Base-by-base conservation (phyloP, 2,113 vertebrate species). In the Psittacula cyanocephala region DNA sequence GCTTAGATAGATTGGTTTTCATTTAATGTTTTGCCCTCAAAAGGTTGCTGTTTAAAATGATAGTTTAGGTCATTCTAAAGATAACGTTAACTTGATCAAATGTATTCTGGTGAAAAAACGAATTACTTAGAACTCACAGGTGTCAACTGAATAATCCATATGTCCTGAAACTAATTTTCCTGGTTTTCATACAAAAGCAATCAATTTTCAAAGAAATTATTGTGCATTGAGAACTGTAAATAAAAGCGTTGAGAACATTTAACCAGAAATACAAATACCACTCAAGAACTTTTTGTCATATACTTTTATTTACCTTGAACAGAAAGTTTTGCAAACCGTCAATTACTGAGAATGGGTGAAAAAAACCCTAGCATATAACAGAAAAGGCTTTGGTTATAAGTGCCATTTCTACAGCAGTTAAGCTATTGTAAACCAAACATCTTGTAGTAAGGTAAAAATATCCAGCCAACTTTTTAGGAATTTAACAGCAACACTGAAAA, bases 301-400 rank as follows among this genome's bases (percentile, higher is more conserved):
- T 49, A 74, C 27, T 97, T 98, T 98, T 98, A 98, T 98, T 98
- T 96, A 97, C 88, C 89, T 97, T 90, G 83, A 95, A 97, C 94
- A 93, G 94, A 96, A 96, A 49, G 60, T 83, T 85, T 93, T 96
- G 84, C 93, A 97, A 96, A 95, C 64, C 91, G 95, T 65, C 74
- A 93, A 62, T 91, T 97, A 96, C 63, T 72, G 86, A 95, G 81
- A 97, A 95, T 10, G 50, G 53, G 78, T 33, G 64, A 6, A 28
- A 49, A 83, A 83, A 60, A 33, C 27, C 65, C 52, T 94, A 94
- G 39, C 65, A 88, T 76, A 43, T 68, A 96, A 86, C 88, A 96
- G 77, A 96, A 82, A 50, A 93, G 85, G 91, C 89, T 98, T 98
- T 98, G 97, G 97, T 97, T 98, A 57, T 97, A 98, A 98, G 97